Evolutionary conservation across 2,113 vertebrate genomes (phyloP).

Genomic region (Columba janthina): DNA sequence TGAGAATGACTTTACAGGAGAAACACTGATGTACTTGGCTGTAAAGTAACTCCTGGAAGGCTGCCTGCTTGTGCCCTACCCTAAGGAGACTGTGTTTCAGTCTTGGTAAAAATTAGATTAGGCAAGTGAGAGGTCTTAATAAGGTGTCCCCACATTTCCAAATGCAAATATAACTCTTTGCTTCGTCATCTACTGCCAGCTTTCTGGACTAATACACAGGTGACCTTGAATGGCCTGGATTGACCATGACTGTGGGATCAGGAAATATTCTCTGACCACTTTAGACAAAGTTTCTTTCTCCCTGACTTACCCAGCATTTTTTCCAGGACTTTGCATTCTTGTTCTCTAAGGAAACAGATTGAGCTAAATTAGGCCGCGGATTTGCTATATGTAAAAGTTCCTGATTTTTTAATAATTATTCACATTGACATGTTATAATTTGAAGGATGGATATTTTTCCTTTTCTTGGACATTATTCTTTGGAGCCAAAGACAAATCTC

Average conservation of each 20-base stretch:
- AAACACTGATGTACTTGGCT: slow-evolving; percentile 39
- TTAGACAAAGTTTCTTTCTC: neutral
- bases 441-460: neutral
- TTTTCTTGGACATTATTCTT: accelerated
- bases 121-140: neutral
- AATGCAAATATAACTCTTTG: neutral
- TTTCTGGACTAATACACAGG: neutral
- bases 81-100: neutral
- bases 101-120: neutral
- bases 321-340: neutral
- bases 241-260: neutral
- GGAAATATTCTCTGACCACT: neutral
- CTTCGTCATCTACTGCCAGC: neutral
- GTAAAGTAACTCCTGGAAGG: slow-evolving; percentile 43
- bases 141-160: neutral
- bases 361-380: neutral
- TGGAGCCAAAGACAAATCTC: neutral
- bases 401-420: neutral
- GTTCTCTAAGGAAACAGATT: neutral
- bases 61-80: neutral
- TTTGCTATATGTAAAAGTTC: neutral
- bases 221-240: neutral
- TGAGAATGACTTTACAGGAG: slow-evolving; percentile 42
- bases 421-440: neutral
- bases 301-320: neutral